A percentile compares a stretch with the other conserved stretches of the same genome.
phyloP scores from a whole-genome alignment of 2,888 invertebrate species.

The Mesochorus sp. region DNA sequence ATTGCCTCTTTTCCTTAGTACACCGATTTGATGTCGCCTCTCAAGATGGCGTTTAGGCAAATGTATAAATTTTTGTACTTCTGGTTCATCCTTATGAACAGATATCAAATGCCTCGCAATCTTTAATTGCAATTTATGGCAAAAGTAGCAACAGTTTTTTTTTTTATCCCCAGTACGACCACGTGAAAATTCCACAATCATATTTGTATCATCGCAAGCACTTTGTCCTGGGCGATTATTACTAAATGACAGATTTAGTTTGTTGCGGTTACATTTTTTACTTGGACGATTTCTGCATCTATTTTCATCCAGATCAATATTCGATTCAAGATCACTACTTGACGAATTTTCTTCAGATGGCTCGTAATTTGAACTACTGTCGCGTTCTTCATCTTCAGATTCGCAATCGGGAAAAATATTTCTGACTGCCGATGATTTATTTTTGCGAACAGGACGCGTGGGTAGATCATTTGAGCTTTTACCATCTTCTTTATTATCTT shows the following conservation, averaged over 20 bases:
- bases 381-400: background rate
- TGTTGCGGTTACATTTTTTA: too few relatives aligned
- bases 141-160: background rate
- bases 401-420: too few relatives aligned
- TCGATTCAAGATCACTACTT: too few relatives aligned
- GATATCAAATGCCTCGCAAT: constrained; percentile 38
- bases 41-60: constrained; percentile 34
- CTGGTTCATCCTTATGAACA: constrained; percentile 24
- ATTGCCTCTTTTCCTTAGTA: constrained; percentile 48
- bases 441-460: too few relatives aligned
- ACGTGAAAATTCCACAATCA: background rate
- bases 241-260: background rate
- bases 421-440: too few relatives aligned
- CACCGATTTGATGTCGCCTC: constrained; percentile 24
- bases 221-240: background rate
- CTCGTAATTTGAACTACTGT: background rate
- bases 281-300: too few relatives aligned
- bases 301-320: too few relatives aligned
- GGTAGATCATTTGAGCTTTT: too few relatives aligned
- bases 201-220: background rate
- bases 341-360: background rate
- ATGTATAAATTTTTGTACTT: constrained; percentile 24
- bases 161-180: background rate
- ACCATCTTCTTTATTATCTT: too few relatives aligned
- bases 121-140: constrained; percentile 6